Evolutionary conservation across 2,888 invertebrate genomes (phyloP), one percentile per base, ranked within the genome.

Genomic region (Leptinotarsa peninsularis): DNA sequence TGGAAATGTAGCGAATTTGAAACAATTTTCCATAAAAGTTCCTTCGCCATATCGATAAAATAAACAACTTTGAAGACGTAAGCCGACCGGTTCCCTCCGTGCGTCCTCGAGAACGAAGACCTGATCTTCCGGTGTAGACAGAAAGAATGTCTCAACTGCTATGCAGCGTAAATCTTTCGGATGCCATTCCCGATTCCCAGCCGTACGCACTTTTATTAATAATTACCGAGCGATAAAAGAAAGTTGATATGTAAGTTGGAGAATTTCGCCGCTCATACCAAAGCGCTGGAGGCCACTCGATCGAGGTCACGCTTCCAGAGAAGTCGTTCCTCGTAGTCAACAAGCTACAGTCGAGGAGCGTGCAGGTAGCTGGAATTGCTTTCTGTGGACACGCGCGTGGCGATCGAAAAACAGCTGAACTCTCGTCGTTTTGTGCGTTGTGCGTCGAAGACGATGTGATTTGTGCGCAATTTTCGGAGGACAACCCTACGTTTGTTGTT

Each of bases 251-350:
- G 76, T 77, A 76, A 76, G 79, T 78, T 75, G 75, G 80, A 78
- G 81, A 82, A 81, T 81, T 82, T 80, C 81, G 81, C 74, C 79
- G 58, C 58, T 23, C 73, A 79, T 79, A 79, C 78, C 76, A 78
- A 80, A 80, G 76, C 77, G 82, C 82, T 79, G 76, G 71, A 75
- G 80, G 81, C 79, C 79, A 80, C 81, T 79, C 69, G 56, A 56
- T 69, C 54, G 69, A 54, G 69, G 49, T 67, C 49, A 23, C 13
- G 17, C 23, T 43, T 18, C 50, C 49, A 50, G 49, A 49, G 23
- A 49, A 67, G 49, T 67, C 67, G 67, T 7, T 49, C 5, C 49
- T 49, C 17, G 27, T 10, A 54, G 27, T 54, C 67, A 7, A 43
- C 43, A 13, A 21, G 4, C 33, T 54, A 27, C 50, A 15, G 3